Conservation (phyloP, 2,888 invertebrate species). For the Meliscaeva auricollis region DNA sequence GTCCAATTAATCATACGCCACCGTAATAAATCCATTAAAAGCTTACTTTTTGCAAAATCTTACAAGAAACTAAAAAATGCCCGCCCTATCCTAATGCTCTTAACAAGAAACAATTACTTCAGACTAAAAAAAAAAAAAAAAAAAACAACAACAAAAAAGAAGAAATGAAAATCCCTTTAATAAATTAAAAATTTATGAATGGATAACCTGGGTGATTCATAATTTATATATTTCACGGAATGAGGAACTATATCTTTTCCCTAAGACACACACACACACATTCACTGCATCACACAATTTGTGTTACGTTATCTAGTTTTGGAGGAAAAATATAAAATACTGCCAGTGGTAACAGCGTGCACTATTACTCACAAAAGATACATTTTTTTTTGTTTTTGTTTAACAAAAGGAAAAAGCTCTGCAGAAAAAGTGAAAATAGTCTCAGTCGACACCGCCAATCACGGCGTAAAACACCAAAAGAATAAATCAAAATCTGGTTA, state of each 20-base stretch:
- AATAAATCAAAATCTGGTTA: constrained; percentile 75
- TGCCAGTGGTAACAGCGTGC: constrained; percentile 47
- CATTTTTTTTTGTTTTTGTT: constrained; percentile 29
- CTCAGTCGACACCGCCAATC: constrained; percentile 75
- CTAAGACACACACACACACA: constrained; percentile 45
- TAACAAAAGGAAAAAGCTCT: constrained; percentile 66
- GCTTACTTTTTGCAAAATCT: constrained; percentile 3
- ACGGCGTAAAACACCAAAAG: constrained; percentile 66
- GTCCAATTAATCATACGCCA: constrained; percentile 25
- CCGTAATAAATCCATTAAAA: constrained; percentile 36
- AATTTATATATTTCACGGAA: constrained; percentile 57
- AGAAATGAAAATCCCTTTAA: background rate
- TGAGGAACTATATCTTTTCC: constrained; percentile 67
- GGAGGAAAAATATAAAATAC: constrained; percentile 37
- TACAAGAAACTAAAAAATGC: background rate
- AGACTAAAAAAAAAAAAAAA: background rate
- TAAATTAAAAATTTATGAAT: constrained; percentile 66
- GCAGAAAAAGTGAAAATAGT: constrained; percentile 72
- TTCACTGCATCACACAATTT: background rate
- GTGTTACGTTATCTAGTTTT: constrained; percentile 63
- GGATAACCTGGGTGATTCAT: constrained; percentile 61
- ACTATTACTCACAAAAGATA: constrained; percentile 71
- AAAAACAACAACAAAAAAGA: background rate
- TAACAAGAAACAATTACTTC: constrained; percentile 20
- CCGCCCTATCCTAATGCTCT: constrained; percentile 8